A percentile compares a stretch with the other conserved stretches of the same genome.
Evolutionary conservation across 2,888 invertebrate species (phyloP).

Genomic region (Xestoiulus laeticollis): DNA sequence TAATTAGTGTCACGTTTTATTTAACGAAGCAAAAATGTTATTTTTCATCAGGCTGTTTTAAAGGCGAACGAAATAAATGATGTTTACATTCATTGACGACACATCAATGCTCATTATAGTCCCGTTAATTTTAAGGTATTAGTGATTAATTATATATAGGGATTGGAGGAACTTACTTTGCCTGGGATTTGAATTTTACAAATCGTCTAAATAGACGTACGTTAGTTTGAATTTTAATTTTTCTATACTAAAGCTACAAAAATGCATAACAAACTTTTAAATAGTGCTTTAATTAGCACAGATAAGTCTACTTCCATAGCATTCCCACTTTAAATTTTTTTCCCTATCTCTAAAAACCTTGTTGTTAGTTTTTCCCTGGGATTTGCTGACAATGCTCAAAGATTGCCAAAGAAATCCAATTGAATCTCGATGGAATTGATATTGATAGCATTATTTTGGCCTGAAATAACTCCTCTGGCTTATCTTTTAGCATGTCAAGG

Average conservation of each 20-base stretch:
- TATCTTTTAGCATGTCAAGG: constrained; percentile 46
- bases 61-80: background rate
- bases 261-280: too few relatives aligned
- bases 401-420: constrained; percentile 44
- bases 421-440: constrained; percentile 47
- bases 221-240: too few relatives aligned
- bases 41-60: background rate
- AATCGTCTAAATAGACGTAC: too few relatives aligned
- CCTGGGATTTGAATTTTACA: too few relatives aligned
- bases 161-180: too few relatives aligned
- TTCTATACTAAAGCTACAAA: too few relatives aligned
- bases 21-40: background rate
- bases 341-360: background rate
- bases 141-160: too few relatives aligned
- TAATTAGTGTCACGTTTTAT: constrained; percentile 28
- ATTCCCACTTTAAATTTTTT: background rate
- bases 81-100: background rate
- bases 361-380: constrained; percentile 11
- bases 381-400: constrained; percentile 22
- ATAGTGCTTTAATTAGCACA: background rate
- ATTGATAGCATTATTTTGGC: constrained; percentile 36
- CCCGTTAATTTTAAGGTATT: background rate
- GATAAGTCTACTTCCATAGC: background rate
- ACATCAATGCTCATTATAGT: background rate
- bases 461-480: constrained; percentile 28